A percentile compares a stretch with the other conserved stretches of the same genome.
Evolutionary conservation across 1,140 invertebrate genomes (phyloP).

Genomic region (Tetramorium parvispinum): DNA sequence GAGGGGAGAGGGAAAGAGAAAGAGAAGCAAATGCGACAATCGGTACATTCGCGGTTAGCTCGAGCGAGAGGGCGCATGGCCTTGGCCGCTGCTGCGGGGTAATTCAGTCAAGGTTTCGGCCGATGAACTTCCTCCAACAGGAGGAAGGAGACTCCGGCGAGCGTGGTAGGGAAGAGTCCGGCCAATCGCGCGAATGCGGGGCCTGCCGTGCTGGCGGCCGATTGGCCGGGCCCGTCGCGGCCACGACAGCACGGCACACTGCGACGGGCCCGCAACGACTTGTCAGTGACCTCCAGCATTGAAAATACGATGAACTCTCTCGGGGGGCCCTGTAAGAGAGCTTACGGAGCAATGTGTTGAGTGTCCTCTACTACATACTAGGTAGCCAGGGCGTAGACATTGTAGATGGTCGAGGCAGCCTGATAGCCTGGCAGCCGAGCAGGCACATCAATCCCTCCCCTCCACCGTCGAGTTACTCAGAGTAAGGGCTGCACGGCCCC

Average conservation of each 20-base stretch:
- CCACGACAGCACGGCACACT: slow-evolving; percentile 64
- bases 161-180: slow-evolving; percentile 74
- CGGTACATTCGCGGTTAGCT: slow-evolving; percentile 71
- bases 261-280: slow-evolving; percentile 77
- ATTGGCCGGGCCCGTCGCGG: slow-evolving; percentile 75
- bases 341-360: slow-evolving; percentile 64
- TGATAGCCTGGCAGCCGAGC: slow-evolving; percentile 65
- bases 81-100: slow-evolving; percentile 88
- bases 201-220: slow-evolving; percentile 55
- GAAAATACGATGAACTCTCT: slow-evolving; percentile 88
- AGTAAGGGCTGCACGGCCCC: slow-evolving; percentile 83
- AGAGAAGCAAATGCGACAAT: slow-evolving; percentile 62
- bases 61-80: slow-evolving; percentile 83
- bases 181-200: slow-evolving; percentile 79
- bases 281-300: slow-evolving; percentile 88
- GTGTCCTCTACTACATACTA: slow-evolving; percentile 77
- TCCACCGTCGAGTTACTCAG: slow-evolving; percentile 73
- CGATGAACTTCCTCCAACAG: slow-evolving; percentile 87
- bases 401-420: slow-evolving; percentile 75
- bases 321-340: slow-evolving; percentile 77
- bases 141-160: slow-evolving; percentile 74
- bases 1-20: slow-evolving; percentile 43
- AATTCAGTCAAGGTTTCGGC: slow-evolving; percentile 90
- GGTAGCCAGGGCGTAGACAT: slow-evolving; percentile 83
- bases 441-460: slow-evolving; percentile 79